Conservation (phyloP, 2,888 invertebrate species). For the Eremobia ochroleuca region DNA sequence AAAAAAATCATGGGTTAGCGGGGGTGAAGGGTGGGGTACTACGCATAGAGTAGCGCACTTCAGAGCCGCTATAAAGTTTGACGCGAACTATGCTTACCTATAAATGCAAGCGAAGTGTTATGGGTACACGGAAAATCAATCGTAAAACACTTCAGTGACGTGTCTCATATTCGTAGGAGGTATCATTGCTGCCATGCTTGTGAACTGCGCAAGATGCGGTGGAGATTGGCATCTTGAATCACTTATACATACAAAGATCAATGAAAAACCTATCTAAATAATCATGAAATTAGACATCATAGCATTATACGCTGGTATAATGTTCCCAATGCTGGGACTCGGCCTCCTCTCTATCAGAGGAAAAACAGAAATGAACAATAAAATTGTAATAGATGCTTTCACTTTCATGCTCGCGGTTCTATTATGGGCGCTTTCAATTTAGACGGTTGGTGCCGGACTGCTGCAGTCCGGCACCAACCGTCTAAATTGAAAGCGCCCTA, state of each 20-base stretch:
- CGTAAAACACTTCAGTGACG: neutral
- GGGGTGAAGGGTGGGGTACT: too few relatives aligned
- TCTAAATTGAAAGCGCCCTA: too few relatives aligned
- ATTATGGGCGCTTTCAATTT: too few relatives aligned
- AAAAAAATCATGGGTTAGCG: too few relatives aligned
- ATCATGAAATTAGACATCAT: neutral
- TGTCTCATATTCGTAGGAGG: neutral
- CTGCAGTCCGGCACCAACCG: too few relatives aligned
- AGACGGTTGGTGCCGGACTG: too few relatives aligned
- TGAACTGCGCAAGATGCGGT: neutral
- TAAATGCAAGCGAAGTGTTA: neutral
- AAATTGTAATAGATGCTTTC: neutral
- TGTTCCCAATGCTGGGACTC: neutral
- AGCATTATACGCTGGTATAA: neutral
- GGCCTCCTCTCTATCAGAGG: neutral
- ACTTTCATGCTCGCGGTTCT: neutral
- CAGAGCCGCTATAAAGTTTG: too few relatives aligned
- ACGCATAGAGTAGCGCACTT: too few relatives aligned
- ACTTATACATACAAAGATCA: neutral
- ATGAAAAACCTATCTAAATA: neutral
- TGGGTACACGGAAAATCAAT: conserved; percentile 5
- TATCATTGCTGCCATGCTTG: neutral
- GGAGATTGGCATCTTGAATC: neutral
- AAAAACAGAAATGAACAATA: neutral
- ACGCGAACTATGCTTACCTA: too few relatives aligned